Conservation (phyloP, 2,888 invertebrate species). For the Buathra laborator region DNA sequence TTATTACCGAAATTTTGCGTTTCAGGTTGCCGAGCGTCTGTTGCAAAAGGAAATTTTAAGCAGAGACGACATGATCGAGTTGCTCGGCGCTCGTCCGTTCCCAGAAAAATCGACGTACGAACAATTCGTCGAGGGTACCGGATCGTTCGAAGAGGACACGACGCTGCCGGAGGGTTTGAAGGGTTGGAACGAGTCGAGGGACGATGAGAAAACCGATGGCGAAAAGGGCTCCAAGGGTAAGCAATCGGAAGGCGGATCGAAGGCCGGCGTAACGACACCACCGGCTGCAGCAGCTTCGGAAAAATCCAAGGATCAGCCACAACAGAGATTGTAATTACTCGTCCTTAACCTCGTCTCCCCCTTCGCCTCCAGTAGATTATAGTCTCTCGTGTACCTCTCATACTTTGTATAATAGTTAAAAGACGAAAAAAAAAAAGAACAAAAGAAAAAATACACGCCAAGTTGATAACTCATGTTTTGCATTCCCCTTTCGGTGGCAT, state of each 20-base stretch:
- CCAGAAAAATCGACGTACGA: slow-evolving; percentile 99
- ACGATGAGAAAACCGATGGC: slow-evolving; percentile 80
- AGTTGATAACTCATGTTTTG: slow-evolving; percentile 37
- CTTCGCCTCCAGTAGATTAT: slow-evolving; percentile 71
- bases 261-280: slow-evolving; percentile 55
- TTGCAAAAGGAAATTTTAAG: slow-evolving; percentile 97
- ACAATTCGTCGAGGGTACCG: slow-evolving; percentile 99
- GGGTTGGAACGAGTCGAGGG: slow-evolving; percentile 94
- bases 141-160: slow-evolving; percentile 99
- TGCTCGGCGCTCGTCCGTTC: slow-evolving; percentile 97
- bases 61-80: slow-evolving; percentile 98
- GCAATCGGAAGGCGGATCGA: slow-evolving; percentile 41
- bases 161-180: slow-evolving; percentile 97
- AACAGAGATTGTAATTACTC: slow-evolving; percentile 77
- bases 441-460: slow-evolving; percentile 54
- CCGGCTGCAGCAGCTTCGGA: slow-evolving; percentile 54
- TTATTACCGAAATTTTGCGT: neutral
- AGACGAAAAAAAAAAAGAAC: slow-evolving; percentile 58
- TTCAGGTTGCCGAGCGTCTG: slow-evolving; percentile 92
- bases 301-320: slow-evolving; percentile 71
- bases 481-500: neutral
- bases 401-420: slow-evolving; percentile 80
- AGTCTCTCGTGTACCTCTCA: slow-evolving; percentile 73
- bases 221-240: slow-evolving; percentile 55
- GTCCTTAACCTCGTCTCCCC: slow-evolving; percentile 38